phyloP scores from a whole-genome alignment of 2,797 vertebrate genomes.

The Meriones psammophilus region DNA sequence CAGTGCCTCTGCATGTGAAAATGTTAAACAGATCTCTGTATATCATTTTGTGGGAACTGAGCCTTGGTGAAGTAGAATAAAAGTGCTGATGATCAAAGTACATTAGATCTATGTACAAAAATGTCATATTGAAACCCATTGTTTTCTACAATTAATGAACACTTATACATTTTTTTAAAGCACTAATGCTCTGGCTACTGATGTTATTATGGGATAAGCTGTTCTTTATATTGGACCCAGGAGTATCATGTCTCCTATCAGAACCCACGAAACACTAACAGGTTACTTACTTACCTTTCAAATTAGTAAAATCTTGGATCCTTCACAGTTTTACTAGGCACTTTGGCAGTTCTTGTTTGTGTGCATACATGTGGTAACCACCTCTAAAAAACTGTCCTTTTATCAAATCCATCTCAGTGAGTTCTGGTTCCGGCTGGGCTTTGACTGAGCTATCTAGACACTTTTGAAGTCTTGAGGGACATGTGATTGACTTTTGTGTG shows the following conservation, averaged over 20 bases:
- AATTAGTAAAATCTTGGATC: neutral
- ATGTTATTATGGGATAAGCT: neutral
- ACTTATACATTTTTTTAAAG: neutral
- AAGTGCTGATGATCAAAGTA: neutral
- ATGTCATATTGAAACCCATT: neutral
- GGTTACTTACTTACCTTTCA: neutral
- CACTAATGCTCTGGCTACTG: neutral
- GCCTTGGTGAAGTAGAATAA: neutral
- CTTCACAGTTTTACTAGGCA: neutral
- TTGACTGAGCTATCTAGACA: neutral
- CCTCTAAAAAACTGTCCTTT: conserved; percentile 21
- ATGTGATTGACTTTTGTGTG: neutral
- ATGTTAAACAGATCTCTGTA: neutral
- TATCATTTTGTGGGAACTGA: neutral
- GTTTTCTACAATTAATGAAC: neutral
- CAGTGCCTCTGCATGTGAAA: neutral
- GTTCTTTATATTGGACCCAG: neutral
- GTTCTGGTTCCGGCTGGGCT: neutral
- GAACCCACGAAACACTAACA: neutral
- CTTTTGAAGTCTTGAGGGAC: conserved; percentile 21
- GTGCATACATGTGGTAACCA: neutral
- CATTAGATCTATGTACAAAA: neutral
- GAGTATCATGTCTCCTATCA: neutral
- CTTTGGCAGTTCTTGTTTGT: neutral
- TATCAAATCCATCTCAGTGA: conserved; percentile 16